Conservation (phyloP, 2,888 invertebrate species). For the Ceratothoa steindachneri region DNA sequence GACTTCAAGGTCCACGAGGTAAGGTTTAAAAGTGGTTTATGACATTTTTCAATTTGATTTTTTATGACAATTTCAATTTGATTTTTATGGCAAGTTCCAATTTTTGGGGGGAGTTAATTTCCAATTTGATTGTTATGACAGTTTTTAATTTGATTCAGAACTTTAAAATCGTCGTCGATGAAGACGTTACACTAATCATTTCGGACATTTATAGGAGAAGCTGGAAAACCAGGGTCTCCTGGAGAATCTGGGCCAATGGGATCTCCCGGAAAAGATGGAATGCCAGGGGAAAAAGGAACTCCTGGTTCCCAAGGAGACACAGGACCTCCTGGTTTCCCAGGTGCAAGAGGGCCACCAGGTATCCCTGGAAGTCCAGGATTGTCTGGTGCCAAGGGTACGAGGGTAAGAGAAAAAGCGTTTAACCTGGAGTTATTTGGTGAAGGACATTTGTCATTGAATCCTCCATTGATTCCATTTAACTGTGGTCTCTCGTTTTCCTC, state of each 20-base stretch:
- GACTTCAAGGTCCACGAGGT: slow-evolving; percentile 73
- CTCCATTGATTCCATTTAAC: too few species aligned
- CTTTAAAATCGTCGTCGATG: too few species aligned
- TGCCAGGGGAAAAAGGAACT: slow-evolving; percentile 74
- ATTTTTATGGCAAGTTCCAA: background rate
- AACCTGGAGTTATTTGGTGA: too few species aligned
- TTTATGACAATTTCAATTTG: background rate
- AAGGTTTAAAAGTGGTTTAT: slow-evolving; percentile 38
- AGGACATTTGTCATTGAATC: too few species aligned
- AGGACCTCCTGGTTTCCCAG: slow-evolving; percentile 77
- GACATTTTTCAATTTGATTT: background rate
- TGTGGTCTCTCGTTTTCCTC: background rate
- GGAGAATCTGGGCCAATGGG: slow-evolving; percentile 73
- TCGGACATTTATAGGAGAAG: slow-evolving; percentile 62
- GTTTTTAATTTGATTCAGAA: too few species aligned
- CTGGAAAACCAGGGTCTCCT: slow-evolving; percentile 70
- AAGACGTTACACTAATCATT: too few species aligned
- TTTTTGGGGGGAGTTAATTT: background rate
- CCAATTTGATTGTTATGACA: background rate
- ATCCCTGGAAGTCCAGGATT: slow-evolving; percentile 68
- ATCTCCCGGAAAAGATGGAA: slow-evolving; percentile 72
- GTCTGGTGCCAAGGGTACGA: slow-evolving; percentile 69
- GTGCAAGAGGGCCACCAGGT: slow-evolving; percentile 72
- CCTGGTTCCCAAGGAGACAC: slow-evolving; percentile 67
- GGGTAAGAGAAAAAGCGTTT: slow-evolving; percentile 35